These are phyloP conservation scores for Pyrrhosoma nymphula DNA, from an alignment of 2,888 invertebrate genomes.

Conservation along the genomic window DNA sequence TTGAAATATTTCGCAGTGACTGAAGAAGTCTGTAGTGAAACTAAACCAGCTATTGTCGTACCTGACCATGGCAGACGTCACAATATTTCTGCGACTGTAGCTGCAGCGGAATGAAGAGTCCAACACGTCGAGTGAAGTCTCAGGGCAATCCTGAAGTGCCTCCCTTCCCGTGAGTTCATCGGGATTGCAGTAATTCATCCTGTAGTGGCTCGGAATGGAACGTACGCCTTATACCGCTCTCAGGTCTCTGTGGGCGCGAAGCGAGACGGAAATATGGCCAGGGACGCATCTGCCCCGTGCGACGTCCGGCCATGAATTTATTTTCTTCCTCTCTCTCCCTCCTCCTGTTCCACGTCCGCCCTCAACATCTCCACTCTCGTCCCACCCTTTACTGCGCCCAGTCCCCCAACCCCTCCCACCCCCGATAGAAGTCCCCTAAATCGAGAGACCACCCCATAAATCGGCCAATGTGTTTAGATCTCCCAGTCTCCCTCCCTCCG, in stretches of 20 bases:
- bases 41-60: no score
- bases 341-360: background rate
- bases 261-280: constrained; percentile 2
- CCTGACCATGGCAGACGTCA: no score
- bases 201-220: background rate
- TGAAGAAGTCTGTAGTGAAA: no score
- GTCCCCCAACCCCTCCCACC: background rate
- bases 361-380: background rate
- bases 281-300: constrained; percentile 2
- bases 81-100: no score
- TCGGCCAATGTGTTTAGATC: background rate
- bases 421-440: background rate
- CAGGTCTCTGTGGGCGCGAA: background rate
- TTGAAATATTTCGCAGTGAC: no score
- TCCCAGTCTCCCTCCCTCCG: background rate
- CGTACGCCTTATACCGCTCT: background rate
- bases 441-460: constrained; percentile 7
- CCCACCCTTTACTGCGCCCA: no score
- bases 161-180: background rate
- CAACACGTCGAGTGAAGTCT: no score
- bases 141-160: background rate
- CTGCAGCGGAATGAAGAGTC: no score
- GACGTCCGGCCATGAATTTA: constrained; percentile 10
- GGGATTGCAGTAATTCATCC: background rate
- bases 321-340: background rate